Conservation (phyloP, 2,113 vertebrate species). For the Ophthalmolycus amberensis region DNA sequence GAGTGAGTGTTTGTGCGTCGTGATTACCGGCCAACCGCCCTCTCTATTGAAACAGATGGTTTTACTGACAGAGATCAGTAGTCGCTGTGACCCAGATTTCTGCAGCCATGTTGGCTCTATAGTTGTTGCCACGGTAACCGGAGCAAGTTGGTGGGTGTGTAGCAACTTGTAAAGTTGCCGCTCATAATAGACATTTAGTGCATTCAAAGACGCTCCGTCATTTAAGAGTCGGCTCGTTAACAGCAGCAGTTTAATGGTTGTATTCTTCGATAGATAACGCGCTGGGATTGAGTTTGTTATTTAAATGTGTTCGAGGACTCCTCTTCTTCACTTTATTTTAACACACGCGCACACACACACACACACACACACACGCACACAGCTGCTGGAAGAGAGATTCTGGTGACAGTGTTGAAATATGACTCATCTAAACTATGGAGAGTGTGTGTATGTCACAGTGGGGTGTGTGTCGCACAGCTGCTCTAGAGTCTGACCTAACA, state of each 20-base stretch:
- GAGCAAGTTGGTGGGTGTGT: conserved; percentile 17
- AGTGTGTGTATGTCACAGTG: conserved; percentile 34
- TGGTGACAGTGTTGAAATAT: conserved; percentile 56
- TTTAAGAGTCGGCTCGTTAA: not conserved
- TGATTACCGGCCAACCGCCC: conserved; percentile 1
- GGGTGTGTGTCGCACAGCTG: conserved; percentile 63
- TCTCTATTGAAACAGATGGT: conserved; percentile 61
- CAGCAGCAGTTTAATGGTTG: not conserved
- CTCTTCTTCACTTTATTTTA: not conserved
- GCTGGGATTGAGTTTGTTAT: not conserved
- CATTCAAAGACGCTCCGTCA: not conserved
- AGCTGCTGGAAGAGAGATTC: conserved; percentile 53
- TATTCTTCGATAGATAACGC: too few species aligned
- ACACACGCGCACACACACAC: conserved; percentile 6
- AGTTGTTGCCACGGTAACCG: conserved; percentile 51
- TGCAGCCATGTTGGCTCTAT: conserved; percentile 39
- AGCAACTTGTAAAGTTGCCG: conserved; percentile 19
- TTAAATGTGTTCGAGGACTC: not conserved
- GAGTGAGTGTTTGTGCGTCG: conserved; percentile 1
- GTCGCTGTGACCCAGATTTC: conserved; percentile 67
- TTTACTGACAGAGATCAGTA: conserved; percentile 62
- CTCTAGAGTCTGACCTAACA: conserved; percentile 38
- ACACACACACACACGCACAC: conserved; percentile 14
- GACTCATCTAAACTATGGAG: conserved; percentile 58
- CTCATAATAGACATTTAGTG: not conserved